Evolutionary conservation across 2,797 vertebrate genomes (phyloP).

Genomic region (Argya squamiceps): DNA sequence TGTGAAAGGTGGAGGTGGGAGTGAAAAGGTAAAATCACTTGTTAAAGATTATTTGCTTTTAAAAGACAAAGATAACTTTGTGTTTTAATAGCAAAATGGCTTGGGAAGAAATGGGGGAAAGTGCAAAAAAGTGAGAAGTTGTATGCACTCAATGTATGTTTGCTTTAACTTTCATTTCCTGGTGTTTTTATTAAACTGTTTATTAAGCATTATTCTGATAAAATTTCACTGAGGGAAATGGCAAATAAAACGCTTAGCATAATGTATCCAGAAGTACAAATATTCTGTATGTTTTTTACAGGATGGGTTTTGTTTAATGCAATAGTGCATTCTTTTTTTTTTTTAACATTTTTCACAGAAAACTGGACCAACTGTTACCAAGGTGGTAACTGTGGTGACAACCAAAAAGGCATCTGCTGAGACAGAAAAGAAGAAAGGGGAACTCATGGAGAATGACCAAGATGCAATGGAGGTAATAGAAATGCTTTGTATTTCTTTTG

Average conservation of each 20-base stretch:
- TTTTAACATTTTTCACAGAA: conserved; percentile 77
- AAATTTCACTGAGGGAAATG: background rate
- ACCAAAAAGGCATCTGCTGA: conserved; percentile 89
- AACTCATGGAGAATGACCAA: conserved; percentile 99
- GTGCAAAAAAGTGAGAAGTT: background rate
- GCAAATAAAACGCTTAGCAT: background rate
- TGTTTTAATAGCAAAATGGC: background rate
- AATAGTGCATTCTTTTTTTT: background rate
- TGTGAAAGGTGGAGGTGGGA: conserved; percentile 88
- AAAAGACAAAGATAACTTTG: background rate
- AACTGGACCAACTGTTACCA: conserved; percentile 90
- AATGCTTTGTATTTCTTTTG: background rate
- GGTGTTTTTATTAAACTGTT: background rate
- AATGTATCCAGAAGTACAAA: background rate
- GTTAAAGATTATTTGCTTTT: background rate
- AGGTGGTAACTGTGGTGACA: conserved; percentile 93
- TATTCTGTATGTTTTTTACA: background rate
- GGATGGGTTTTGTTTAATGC: background rate
- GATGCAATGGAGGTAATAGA: conserved; percentile 95
- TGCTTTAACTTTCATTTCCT: background rate
- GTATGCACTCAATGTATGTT: background rate
- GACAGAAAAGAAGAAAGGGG: conserved; percentile 95
- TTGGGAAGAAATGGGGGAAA: background rate
- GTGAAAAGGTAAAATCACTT: conserved; percentile 86
- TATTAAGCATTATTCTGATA: background rate